phyloP scores from a whole-genome alignment of 2,797 vertebrate genomes.

The Sebastes hubbsi region DNA sequence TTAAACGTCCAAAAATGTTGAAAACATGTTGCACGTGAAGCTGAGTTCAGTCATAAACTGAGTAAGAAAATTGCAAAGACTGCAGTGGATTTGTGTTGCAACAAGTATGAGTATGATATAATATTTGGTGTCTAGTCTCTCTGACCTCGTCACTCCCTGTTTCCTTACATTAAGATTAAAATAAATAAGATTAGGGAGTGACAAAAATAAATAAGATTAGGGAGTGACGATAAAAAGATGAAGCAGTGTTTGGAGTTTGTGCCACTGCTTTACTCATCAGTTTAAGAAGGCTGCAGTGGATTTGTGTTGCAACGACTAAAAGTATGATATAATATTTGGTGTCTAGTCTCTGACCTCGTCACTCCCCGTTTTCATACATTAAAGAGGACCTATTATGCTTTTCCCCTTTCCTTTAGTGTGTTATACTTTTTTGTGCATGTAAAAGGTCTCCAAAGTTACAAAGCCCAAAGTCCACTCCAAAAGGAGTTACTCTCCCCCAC shows the following conservation, averaged over 20 bases:
- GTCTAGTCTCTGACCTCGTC: neutral
- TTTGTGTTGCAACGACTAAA: too few species aligned
- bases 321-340: too few species aligned
- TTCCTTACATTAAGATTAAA: too few species aligned
- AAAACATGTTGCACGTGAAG: neutral
- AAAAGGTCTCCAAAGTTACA: too few species aligned
- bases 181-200: neutral
- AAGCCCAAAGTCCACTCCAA: too few species aligned
- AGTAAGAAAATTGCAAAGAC: neutral
- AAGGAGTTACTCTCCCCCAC: too few species aligned
- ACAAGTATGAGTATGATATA: neutral
- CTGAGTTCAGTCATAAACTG: slow-evolving; percentile 17
- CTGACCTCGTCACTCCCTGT: neutral
- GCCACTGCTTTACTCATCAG: too few species aligned
- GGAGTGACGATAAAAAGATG: neutral
- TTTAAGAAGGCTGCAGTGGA: too few species aligned
- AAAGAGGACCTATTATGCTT: too few species aligned
- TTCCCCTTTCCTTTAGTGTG: too few species aligned
- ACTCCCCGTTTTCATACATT: neutral
- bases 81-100: neutral
- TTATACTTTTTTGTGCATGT: too few species aligned
- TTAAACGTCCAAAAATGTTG: neutral
- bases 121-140: neutral
- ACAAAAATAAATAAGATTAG: too few species aligned
- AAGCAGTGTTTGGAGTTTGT: neutral